A percentile compares a stretch with the other conserved stretches of the same genome.
Conservation (phyloP, 2,888 invertebrate genomes). For the Hypomecis atomaria region DNA sequence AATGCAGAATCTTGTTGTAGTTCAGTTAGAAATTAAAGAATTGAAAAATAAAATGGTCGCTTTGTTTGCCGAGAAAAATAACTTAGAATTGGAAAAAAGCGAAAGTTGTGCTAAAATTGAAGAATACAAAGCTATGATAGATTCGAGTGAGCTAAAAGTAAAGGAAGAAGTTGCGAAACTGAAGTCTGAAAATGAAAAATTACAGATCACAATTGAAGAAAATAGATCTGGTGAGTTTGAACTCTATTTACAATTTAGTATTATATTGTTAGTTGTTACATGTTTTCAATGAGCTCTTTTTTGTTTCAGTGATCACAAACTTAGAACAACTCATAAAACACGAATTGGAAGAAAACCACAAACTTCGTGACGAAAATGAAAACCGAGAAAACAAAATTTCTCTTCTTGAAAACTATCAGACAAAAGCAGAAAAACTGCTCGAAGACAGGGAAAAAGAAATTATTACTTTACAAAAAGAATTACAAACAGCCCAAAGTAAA, state of each 20-base stretch:
- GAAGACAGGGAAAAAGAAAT: slow-evolving; percentile 59
- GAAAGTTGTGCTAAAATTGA: slow-evolving; percentile 35
- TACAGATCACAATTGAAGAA: slow-evolving; percentile 49
- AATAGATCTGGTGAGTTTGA: slow-evolving; percentile 55
- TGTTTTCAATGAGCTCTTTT: neutral
- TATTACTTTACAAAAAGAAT: slow-evolving; percentile 47
- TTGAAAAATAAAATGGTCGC: slow-evolving; percentile 45
- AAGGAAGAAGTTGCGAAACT: slow-evolving; percentile 33
- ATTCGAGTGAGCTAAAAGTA: slow-evolving; percentile 28
- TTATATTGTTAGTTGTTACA: neutral
- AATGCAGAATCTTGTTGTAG: slow-evolving; percentile 48
- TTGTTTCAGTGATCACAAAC: slow-evolving; percentile 59
- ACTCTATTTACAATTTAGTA: neutral
- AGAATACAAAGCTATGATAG: slow-evolving; percentile 31
- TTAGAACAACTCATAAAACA: slow-evolving; percentile 56
- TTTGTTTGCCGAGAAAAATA: slow-evolving; percentile 54
- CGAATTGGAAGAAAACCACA: slow-evolving; percentile 51
- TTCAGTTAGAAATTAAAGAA: slow-evolving; percentile 49
- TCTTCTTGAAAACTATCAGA: slow-evolving; percentile 60
- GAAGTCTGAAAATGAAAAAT: slow-evolving; percentile 45
- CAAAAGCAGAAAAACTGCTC: slow-evolving; percentile 59
- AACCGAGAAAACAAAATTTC: slow-evolving; percentile 59
- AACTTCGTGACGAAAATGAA: slow-evolving; percentile 48
- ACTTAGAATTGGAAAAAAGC: slow-evolving; percentile 39
- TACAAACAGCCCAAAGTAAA: slow-evolving; percentile 44